These are phyloP conservation scores for Limnephilus auricula DNA, from an alignment of 2,888 invertebrate species.

Conservation along the genomic window DNA sequence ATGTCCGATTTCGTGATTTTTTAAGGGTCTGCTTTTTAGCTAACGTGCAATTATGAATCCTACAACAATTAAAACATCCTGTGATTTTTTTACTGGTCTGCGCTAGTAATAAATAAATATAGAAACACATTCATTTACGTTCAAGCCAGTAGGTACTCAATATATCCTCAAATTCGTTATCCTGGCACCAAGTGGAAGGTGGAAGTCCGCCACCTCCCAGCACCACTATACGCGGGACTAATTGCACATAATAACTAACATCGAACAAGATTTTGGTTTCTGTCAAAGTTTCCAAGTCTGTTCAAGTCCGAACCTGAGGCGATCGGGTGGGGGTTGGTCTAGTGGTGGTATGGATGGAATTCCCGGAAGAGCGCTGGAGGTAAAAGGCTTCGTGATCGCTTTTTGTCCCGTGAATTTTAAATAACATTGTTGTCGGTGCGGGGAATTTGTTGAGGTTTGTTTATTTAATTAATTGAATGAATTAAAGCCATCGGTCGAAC, in stretches of 20 bases:
- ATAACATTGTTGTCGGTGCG: not conserved
- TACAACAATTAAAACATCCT: too few relatives aligned
- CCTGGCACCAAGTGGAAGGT: not conserved
- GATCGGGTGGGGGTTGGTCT: conserved; percentile 16
- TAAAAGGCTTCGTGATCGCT: conserved; percentile 69
- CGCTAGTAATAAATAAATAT: not conserved
- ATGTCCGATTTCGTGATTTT: too few relatives aligned
- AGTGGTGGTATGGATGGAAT: not conserved
- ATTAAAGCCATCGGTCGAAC: too few relatives aligned
- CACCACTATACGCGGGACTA: conserved; percentile 52
- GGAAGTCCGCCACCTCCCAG: conserved; percentile 32
- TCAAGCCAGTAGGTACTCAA: not conserved
- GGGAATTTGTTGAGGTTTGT: not conserved
- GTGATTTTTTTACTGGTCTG: too few relatives aligned
- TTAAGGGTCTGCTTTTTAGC: too few relatives aligned
- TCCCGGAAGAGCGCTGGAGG: conserved; percentile 2
- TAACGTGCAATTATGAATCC: too few relatives aligned
- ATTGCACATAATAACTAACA: conserved; percentile 65
- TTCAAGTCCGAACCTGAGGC: conserved; percentile 57
- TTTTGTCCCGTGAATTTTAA: conserved; percentile 34
- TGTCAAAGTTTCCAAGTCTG: conserved; percentile 63
- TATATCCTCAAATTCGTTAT: conserved; percentile 10
- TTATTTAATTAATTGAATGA: not conserved
- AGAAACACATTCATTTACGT: not conserved
- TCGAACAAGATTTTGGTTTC: conserved; percentile 65